Evolutionary conservation across 2,888 invertebrate species (phyloP).

Genomic region (Imbricaverruca yamaguchii): DNA sequence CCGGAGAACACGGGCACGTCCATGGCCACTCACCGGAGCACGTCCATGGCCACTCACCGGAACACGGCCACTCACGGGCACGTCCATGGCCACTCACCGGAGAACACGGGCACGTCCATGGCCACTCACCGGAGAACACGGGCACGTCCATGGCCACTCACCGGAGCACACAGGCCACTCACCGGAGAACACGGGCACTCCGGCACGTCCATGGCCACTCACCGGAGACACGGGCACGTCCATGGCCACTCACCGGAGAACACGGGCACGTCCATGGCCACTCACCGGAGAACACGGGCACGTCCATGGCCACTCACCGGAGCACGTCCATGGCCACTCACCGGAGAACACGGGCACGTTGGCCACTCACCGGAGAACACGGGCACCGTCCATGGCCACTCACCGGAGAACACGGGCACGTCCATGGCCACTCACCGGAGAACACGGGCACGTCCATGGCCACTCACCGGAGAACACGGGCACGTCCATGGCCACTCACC

Average conservation of each 20-base stretch:
- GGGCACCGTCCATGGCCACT: constrained; percentile 97
- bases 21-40: constrained; percentile 66
- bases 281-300: constrained; percentile 87
- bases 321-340: too few species aligned
- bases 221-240: constrained; percentile 95
- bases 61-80: constrained; percentile 98
- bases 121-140: constrained; percentile 72
- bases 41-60: constrained; percentile 48
- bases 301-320: constrained; percentile 99
- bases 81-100: constrained; percentile 82
- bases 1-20: constrained; percentile 98
- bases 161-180: neutral
- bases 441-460: constrained; percentile 99
- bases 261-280: neutral
- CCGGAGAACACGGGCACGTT: neutral
- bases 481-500: constrained; percentile 43
- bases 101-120: neutral
- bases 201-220: constrained; percentile 22
- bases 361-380: constrained; percentile 72
- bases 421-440: constrained; percentile 53
- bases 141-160: constrained; percentile 96
- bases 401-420: neutral
- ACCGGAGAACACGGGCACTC: too few species aligned
- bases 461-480: constrained; percentile 44
- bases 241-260: constrained; percentile 66